phyloP scores from a whole-genome alignment of 2,797 vertebrate genomes.

The Sebastes iracundus region DNA sequence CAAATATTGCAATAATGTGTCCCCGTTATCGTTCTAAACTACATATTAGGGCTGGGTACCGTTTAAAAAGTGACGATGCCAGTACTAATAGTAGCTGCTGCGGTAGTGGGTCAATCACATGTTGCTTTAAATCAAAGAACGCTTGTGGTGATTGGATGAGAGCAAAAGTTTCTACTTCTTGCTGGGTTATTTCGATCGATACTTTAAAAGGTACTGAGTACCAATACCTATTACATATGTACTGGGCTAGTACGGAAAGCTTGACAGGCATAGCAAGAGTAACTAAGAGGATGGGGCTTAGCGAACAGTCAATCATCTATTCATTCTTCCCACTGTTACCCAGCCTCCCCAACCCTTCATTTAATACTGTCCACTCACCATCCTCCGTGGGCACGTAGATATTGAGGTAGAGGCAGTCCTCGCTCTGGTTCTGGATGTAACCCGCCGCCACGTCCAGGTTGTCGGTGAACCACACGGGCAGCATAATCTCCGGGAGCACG shows the following conservation, averaged over 20 bases:
- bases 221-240: neutral
- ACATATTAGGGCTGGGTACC: no score
- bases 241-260: neutral
- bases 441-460: conserved; percentile 92
- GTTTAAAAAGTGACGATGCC: no score
- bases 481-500: conserved; percentile 93
- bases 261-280: neutral
- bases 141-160: neutral
- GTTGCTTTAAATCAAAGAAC: neutral
- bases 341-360: neutral
- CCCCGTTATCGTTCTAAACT: no score
- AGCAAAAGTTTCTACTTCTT: neutral
- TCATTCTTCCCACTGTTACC: neutral
- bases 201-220: neutral
- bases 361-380: conserved; percentile 82
- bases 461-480: conserved; percentile 95
- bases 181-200: neutral
- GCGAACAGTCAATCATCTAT: conserved; percentile 15
- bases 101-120: no score
- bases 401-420: conserved; percentile 95
- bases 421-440: conserved; percentile 95
- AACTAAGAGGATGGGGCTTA: neutral
- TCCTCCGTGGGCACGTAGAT: conserved; percentile 95
- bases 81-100: no score
- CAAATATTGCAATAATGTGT: no score